Evolutionary conservation across 2,113 vertebrate species (phyloP), one percentile per base, ranked within the genome.

Genomic region (Petromus typicus): DNA sequence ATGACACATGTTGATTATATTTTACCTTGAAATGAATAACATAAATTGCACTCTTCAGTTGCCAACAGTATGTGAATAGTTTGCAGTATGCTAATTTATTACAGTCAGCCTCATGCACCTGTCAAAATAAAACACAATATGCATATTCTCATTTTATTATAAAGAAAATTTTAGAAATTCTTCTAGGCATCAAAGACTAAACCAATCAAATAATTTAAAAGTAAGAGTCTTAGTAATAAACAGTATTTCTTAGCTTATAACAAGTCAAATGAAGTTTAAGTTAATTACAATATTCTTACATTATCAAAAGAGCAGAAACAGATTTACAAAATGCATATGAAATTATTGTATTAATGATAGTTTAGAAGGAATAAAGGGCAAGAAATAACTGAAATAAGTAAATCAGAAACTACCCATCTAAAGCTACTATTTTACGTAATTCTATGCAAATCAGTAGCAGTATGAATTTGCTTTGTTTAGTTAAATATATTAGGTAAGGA

Each of bases 21-120:
- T 97, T 97, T 97, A 96, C 97, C 85, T 97, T 94, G 37, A 97
- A 89, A 59, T 97, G 85, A 97, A 98, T 97, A 86, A 3, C 85
- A 93, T 86, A 97, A 93, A 86, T 95, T 94, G 22, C 18, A 89
- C 86, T 96, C 4, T 96, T 96, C 76, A 54, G 78, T 95, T 96
- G 96, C 40, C 97, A 30, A 94, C 87, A 95, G 11, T 95, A 40
- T 66, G 67, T 86, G 66, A n/a, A 25, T 91, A 63, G 66, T 86
- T 40, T 22, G 94, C 20, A 96, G 78, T 96, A 96, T 67, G 57
- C 12, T 96, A 97, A 97, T 57, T 96, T 95, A 96, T 97, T 97
- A 93, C 37, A 95, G 56, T 30, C 27, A 79, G 5, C 59, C 66
- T 93, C 73, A 89, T 73, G 95, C n/a, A 97, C 40, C 73, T 98